Evolutionary conservation across 2,797 vertebrate genomes (phyloP).

Genomic region (Lates japonicus): DNA sequence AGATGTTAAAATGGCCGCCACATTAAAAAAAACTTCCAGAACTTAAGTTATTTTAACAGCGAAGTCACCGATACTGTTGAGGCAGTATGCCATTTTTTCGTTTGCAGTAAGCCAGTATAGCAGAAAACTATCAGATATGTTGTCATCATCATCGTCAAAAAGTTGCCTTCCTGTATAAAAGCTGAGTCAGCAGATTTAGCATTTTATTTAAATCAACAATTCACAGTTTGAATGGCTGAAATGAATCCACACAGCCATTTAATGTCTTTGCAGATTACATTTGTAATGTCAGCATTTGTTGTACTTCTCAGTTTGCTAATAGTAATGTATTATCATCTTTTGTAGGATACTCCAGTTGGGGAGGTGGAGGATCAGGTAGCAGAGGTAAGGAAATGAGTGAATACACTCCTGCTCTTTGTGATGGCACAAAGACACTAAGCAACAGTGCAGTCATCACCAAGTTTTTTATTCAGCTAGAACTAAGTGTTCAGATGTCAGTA

Average conservation of each 20-base stretch:
- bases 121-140: not conserved
- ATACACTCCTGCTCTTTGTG: not conserved
- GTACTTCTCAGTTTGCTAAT: not conserved
- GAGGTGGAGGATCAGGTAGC: slow-evolving; percentile 81
- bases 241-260: not conserved
- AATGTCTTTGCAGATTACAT: not conserved
- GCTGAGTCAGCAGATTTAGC: too few relatives aligned
- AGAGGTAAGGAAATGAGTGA: slow-evolving; percentile 77
- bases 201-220: too few relatives aligned
- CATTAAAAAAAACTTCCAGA: not conserved
- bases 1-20: slow-evolving; percentile 76
- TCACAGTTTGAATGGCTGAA: not conserved
- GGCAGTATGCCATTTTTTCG: too few relatives aligned
- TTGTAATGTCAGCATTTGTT: too few relatives aligned
- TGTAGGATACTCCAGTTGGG: slow-evolving; percentile 87
- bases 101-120: not conserved
- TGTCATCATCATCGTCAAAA: not conserved
- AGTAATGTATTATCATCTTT: not conserved
- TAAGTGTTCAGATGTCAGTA: not conserved
- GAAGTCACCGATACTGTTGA: too few relatives aligned
- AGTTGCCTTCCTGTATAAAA: too few relatives aligned
- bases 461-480: not conserved
- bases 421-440: not conserved
- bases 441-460: too few relatives aligned
- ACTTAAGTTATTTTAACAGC: not conserved